phyloP scores from a whole-genome alignment of 1,140 invertebrate genomes.

The Zaprionus lachaisei region DNA sequence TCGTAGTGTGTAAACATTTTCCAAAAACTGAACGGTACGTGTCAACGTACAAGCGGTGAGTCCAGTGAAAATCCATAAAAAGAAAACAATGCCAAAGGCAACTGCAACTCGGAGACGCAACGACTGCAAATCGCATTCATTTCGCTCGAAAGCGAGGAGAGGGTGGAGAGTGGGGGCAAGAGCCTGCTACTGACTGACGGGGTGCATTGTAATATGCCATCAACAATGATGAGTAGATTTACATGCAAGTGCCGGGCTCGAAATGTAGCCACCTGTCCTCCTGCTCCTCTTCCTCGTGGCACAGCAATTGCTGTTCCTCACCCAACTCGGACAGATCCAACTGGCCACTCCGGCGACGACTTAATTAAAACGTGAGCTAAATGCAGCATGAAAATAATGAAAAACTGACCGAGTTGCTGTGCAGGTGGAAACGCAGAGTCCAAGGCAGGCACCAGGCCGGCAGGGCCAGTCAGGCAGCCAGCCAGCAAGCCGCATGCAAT shows the following conservation, averaged over 20 bases:
- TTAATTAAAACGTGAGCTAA: conserved; percentile 83
- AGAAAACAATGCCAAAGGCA: conserved; percentile 53
- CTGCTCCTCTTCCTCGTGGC: not conserved
- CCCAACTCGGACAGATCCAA: conserved; percentile 10
- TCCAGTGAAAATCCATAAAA: conserved; percentile 76
- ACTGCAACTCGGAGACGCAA: conserved; percentile 42
- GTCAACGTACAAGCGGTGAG: conserved; percentile 60
- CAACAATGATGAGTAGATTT: conserved; percentile 83
- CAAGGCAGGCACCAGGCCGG: conserved; percentile 27
- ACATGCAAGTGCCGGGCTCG: conserved; percentile 72
- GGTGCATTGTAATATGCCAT: conserved; percentile 75
- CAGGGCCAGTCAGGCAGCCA: conserved; percentile 30
- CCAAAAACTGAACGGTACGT: conserved; percentile 63
- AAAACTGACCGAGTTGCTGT: conserved; percentile 76
- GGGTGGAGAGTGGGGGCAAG: conserved; percentile 5
- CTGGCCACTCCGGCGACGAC: conserved; percentile 53
- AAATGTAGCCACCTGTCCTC: conserved; percentile 5
- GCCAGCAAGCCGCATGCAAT: conserved; percentile 58
- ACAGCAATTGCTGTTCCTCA: not conserved
- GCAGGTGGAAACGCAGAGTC: conserved; percentile 69
- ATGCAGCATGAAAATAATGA: conserved; percentile 83
- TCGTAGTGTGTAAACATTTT: conserved; percentile 51
- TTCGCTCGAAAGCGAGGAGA: conserved; percentile 25
- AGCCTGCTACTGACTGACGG: conserved; percentile 10
- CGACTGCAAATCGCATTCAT: conserved; percentile 81